Conservation (phyloP, 2,797 vertebrate genomes). For the Neosalanx taihuensis region DNA sequence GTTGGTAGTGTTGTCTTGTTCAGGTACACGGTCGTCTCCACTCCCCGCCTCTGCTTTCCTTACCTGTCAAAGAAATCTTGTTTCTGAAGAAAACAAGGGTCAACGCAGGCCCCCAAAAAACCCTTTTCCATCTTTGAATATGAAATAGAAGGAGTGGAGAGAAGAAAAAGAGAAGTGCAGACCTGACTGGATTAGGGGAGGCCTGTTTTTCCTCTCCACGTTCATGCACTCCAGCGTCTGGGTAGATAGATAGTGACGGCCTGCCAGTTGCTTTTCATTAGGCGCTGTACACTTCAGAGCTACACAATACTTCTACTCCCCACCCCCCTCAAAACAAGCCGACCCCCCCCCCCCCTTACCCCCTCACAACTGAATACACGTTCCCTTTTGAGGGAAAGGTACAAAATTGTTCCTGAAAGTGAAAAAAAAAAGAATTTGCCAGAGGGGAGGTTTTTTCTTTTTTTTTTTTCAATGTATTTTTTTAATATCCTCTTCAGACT, state of each 20-base stretch:
- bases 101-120: slow-evolving; percentile 24
- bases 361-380: slow-evolving; percentile 28
- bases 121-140: slow-evolving; percentile 51
- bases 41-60: too few species aligned
- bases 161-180: slow-evolving; percentile 43
- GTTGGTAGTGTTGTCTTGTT: background rate
- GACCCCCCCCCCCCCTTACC: slow-evolving; percentile 42
- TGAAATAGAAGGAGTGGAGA: slow-evolving; percentile 35
- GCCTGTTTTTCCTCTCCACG: slow-evolving; percentile 65
- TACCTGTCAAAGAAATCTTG: too few species aligned
- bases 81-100: slow-evolving; percentile 18
- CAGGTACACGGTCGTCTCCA: background rate
- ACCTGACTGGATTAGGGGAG: slow-evolving; percentile 59
- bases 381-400: slow-evolving; percentile 65
- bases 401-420: slow-evolving; percentile 70
- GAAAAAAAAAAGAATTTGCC: slow-evolving; percentile 55
- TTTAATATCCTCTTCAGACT: slow-evolving; percentile 83
- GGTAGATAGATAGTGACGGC: slow-evolving; percentile 76
- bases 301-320: slow-evolving; percentile 32
- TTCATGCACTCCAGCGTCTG: slow-evolving; percentile 54
- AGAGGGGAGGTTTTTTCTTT: slow-evolving; percentile 52
- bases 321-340: slow-evolving; percentile 29
- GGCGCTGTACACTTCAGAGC: slow-evolving; percentile 60
- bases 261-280: slow-evolving; percentile 80
- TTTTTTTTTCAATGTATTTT: slow-evolving; percentile 70